These are phyloP conservation scores for Monopis laevigella DNA, from an alignment of 2,888 invertebrate species.

Conservation along the genomic window DNA sequence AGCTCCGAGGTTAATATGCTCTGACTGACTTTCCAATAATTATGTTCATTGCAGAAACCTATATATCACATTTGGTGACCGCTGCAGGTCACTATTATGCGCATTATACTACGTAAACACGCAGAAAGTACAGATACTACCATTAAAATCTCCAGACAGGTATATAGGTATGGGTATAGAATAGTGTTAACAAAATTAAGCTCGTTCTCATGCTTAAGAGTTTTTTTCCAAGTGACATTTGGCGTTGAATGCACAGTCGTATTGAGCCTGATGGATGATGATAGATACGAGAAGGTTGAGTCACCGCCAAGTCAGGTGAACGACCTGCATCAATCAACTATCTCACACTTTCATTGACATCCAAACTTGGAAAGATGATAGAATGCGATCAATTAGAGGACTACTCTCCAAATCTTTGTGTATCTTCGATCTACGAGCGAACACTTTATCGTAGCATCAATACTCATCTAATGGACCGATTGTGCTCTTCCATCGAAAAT, in stretches of 20 bases:
- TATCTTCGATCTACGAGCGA: not conserved
- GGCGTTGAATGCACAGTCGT: conserved; percentile 6
- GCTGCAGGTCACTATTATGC: too few relatives aligned
- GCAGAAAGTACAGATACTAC: too few relatives aligned
- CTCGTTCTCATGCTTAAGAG: conserved; percentile 6
- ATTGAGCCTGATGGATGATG: conserved; percentile 12
- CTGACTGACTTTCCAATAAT: conserved; percentile 3
- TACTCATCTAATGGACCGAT: conserved; percentile 9
- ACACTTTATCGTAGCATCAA: conserved; percentile 9
- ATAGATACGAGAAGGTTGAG: conserved; percentile 7
- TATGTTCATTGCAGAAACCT: too few relatives aligned
- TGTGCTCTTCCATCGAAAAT: conserved; percentile 6
- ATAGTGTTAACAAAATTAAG: too few relatives aligned
- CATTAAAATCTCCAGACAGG: too few relatives aligned
- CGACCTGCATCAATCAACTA: conserved; percentile 12
- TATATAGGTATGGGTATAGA: too few relatives aligned
- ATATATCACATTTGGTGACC: too few relatives aligned
- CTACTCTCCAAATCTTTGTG: too few relatives aligned
- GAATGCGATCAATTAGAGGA: conserved; percentile 11
- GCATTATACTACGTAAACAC: too few relatives aligned
- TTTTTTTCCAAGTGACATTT: conserved; percentile 10
- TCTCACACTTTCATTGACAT: conserved; percentile 12
- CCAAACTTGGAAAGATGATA: conserved; percentile 11
- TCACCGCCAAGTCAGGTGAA: conserved; percentile 10
- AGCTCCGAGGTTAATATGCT: conserved; percentile 8